phyloP scores from a whole-genome alignment of 2,888 invertebrate species.

The Priocnemis perturbator region DNA sequence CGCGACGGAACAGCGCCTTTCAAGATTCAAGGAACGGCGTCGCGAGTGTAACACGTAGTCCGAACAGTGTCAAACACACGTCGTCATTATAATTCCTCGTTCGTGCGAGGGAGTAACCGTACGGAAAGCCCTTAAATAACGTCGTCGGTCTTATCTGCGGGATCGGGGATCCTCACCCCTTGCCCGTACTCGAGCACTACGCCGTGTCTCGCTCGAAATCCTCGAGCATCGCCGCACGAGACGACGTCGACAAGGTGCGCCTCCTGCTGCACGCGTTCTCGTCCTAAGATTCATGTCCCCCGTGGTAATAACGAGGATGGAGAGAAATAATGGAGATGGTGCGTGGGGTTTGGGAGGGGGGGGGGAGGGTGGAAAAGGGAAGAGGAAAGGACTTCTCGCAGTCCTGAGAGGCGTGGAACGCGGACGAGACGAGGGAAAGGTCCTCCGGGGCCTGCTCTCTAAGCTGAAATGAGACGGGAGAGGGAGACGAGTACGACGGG shows the following conservation, averaged over 20 bases:
- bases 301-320: no score
- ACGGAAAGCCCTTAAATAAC: constrained; percentile 63
- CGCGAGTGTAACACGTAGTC: no score
- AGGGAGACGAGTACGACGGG: constrained; percentile 16
- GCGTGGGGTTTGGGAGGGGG: not conserved
- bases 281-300: not conserved
- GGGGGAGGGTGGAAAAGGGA: constrained; percentile 4
- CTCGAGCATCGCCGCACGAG: not conserved
- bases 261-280: not conserved
- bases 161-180: constrained; percentile 47
- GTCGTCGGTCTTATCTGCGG: constrained; percentile 43
- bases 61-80: constrained; percentile 38
- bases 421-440: no score
- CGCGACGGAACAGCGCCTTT: no score
- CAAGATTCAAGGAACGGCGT: no score
- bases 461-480: not conserved
- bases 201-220: constrained; percentile 11
- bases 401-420: constrained; percentile 2
- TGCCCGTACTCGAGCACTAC: constrained; percentile 12
- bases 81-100: constrained; percentile 67
- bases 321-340: constrained; percentile 7
- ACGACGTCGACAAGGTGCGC: not conserved
- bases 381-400: not conserved
- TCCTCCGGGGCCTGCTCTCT: no score
- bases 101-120: constrained; percentile 65